Evolutionary conservation across 2,888 invertebrate species (phyloP), one percentile per base, ranked within the genome.

Genomic region (Fragum fragum): DNA sequence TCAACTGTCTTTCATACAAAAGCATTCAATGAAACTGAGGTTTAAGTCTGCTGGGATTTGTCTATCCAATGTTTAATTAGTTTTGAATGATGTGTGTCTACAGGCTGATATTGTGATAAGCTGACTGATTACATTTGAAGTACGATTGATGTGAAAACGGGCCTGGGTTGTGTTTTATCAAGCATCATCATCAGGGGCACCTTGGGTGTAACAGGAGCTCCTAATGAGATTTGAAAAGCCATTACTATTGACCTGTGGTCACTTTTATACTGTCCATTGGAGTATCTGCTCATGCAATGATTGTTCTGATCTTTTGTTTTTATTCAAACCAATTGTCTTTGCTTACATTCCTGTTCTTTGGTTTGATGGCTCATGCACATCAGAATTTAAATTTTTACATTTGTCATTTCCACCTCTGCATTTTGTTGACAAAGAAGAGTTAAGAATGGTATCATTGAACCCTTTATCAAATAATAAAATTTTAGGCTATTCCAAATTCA

Each of bases 171-270:
- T 66, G 66, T 66, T 66, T 66, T 66, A 66, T 66, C 66, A 66
- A 42, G 21, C 21, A 39, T 5, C 29, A 59, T 29, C 66, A 66
- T 66, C 66, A 42, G 2, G 42, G 42, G 42, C 36, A 36, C 42
- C 66, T 36, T 42, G n/a, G 66, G 66, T 66, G 66, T 66, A 66
- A 42, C 42, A 42, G 66, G 42, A 6, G 23, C 16, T 42, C 36
- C 36, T 83, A 79, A 83, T 79, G 73, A 73, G 76, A 42, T 63
- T 79, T 76, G 70, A 73, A 79, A 77, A 74, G 74, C 80, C 80
- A 80, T 80, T 75, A 79, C 74, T 47, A 69, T 69, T 71, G 55
- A 39, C 66, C 32, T 16, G 21, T 66, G 66, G 66, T 66, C 66
- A 42, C 39, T 66, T 66, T 66, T 42, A 42, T 16, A 18, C 28